These are phyloP conservation scores for Sinohyriopsis cumingii DNA, from an alignment of 2,888 invertebrate species.

Conservation along the genomic window DNA sequence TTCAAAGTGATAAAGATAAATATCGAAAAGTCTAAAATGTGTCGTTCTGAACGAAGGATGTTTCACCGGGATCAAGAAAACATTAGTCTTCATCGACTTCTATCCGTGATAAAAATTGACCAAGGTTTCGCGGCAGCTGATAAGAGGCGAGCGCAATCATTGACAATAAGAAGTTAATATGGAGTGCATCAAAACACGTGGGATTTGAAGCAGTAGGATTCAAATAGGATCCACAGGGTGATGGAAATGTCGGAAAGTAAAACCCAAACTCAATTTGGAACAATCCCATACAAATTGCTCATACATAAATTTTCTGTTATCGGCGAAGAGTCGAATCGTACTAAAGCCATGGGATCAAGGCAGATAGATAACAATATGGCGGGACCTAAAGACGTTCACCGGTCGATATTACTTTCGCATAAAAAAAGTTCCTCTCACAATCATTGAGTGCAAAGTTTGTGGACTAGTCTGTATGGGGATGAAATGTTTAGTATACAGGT, in stretches of 20 bases:
- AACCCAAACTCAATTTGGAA: conserved; percentile 41
- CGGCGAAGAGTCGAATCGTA: conserved; percentile 3
- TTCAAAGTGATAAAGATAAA: too few relatives aligned
- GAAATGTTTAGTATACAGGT: too few relatives aligned
- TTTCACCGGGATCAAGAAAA: conserved; percentile 29
- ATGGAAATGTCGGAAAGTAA: conserved; percentile 34
- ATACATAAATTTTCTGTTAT: conserved; percentile 49
- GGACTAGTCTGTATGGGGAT: too few relatives aligned
- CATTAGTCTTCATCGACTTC: conserved; percentile 28
- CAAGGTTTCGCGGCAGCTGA: conserved; percentile 33
- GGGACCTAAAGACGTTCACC: too few relatives aligned
- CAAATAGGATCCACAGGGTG: conserved; percentile 26
- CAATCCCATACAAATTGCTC: conserved; percentile 41
- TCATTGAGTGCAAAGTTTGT: too few relatives aligned
- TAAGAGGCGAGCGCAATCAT: conserved; percentile 29
- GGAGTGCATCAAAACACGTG: conserved; percentile 40
- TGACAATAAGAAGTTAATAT: conserved; percentile 47
- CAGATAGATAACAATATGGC: too few relatives aligned
- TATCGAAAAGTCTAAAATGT: too few relatives aligned
- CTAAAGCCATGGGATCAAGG: too few relatives aligned
- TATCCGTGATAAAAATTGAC: conserved; percentile 44
- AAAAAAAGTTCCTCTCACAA: too few relatives aligned
- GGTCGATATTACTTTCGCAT: too few relatives aligned
- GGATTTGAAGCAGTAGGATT: conserved; percentile 32
- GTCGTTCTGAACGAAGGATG: conserved; percentile 20